Base-by-base conservation (phyloP, 2,888 invertebrate species). In the Meganola albula region DNA sequence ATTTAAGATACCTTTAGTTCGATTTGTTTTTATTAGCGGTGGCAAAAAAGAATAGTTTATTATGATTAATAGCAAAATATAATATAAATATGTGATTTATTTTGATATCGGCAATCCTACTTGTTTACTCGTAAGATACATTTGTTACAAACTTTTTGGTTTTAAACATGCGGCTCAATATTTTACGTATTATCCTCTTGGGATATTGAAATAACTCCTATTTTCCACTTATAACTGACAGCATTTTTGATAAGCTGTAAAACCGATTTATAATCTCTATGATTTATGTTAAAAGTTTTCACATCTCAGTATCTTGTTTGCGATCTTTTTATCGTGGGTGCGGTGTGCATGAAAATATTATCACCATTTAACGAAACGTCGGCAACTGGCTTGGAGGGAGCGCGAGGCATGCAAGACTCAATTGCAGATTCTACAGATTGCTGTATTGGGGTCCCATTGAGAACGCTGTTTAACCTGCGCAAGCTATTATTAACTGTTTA, bases 401-500 rank as follows among this genome's bases (percentile, higher is more conserved):
- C 45, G 57, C 56, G 58, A 66, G 66, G 64, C 72, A 73, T 67
- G 73, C 69, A 60, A 74, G 70, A 65, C 58, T 56, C 65, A 71
- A 74, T 74, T 70, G 69, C 58, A 70, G 75, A 77, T 73, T 63
- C 55, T 50, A 53, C 66, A 61, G 70, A 75, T 73, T 69, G 65
- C 63, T 60, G 62, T 60, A 67, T 63, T 61, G 63, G 61, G 64
- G 63, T 64, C 58, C 63, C 73, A 75, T 74, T 73, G 69, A 71
- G 60, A 55, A 57, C 55, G 57, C 58, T 68, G 63, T 68, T 74
- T 74, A 69, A 71, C 61, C 58, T 58, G 52, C 53, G 56, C 67
- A 74, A 59, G 72, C 71, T 83, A 76, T 83, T 78, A 83, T 83
- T 83, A 84, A 73, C 70, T 63, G 75, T 71, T 74, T 73, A 70